phyloP scores from a whole-genome alignment of 2,113 vertebrate species.

The Vombatus ursinus region DNA sequence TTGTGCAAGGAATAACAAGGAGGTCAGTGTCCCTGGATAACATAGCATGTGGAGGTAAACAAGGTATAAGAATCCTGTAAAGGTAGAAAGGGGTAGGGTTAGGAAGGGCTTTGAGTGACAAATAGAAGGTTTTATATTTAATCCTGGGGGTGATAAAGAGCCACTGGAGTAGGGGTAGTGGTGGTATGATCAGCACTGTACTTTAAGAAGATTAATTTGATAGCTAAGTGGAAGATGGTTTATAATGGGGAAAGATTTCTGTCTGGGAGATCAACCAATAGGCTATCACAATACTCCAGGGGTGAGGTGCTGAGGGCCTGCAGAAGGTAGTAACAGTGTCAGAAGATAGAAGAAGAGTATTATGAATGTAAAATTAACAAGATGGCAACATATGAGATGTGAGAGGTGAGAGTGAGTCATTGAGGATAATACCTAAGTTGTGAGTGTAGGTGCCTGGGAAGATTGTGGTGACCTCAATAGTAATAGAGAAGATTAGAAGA shows the following conservation, averaged over 20 bases:
- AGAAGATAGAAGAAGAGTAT: neutral
- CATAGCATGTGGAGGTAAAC: neutral
- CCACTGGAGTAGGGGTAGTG: neutral
- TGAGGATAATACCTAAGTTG: neutral
- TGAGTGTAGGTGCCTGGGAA: neutral
- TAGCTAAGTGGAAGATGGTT: neutral
- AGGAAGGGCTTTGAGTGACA: neutral
- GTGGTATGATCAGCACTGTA: neutral
- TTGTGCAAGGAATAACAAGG: neutral
- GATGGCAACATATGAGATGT: neutral
- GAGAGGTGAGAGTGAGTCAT: neutral
- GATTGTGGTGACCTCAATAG: neutral
- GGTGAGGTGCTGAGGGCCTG: neutral
- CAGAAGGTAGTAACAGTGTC: neutral
- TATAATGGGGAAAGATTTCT: neutral
- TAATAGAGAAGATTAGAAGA: neutral
- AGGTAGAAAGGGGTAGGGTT: neutral
- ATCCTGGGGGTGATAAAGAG: neutral
- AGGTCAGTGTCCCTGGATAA: neutral
- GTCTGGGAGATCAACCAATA: neutral
- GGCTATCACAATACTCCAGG: neutral
- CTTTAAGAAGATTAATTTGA: neutral
- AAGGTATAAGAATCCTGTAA: neutral
- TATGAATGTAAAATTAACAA: neutral
- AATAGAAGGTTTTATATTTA: neutral